Evolutionary conservation across 2,113 vertebrate genomes (phyloP).

Genomic region (Hemicordylus capensis): DNA sequence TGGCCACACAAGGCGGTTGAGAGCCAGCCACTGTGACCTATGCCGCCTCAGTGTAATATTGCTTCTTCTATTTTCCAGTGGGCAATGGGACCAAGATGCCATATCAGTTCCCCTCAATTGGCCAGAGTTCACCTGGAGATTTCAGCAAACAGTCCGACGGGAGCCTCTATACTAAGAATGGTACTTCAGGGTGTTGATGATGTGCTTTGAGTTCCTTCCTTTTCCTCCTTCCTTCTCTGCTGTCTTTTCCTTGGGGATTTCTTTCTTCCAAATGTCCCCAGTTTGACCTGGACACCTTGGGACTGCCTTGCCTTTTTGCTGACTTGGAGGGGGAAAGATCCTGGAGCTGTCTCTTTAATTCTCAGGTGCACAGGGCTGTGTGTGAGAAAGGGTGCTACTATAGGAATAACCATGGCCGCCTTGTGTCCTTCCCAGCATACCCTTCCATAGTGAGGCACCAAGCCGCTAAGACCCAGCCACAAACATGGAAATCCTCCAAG

Average conservation of each 20-base stretch:
- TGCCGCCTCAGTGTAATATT: constrained; percentile 22
- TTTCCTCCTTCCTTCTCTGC: not conserved
- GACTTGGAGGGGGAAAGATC: not conserved
- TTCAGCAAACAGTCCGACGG: constrained; percentile 77
- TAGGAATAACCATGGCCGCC: not conserved
- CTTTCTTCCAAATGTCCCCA: not conserved
- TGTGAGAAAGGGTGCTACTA: fast-evolving
- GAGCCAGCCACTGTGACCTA: not conserved
- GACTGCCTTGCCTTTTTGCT: not conserved
- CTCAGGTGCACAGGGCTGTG: not conserved
- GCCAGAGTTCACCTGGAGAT: constrained; percentile 78
- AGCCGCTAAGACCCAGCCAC: constrained; percentile 77
- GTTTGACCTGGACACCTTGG: not conserved
- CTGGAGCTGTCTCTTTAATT: constrained; percentile 52
- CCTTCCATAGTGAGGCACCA: constrained; percentile 82
- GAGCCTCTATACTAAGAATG: constrained; percentile 78
- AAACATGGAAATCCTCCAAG: constrained; percentile 84
- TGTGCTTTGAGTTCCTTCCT: not conserved
- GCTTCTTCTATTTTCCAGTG: constrained; percentile 76
- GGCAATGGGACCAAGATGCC: constrained; percentile 76
- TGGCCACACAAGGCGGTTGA: too few species aligned
- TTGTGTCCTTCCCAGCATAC: constrained; percentile 74
- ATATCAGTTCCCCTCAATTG: constrained; percentile 79
- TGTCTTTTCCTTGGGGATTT: not conserved
- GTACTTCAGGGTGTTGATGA: constrained; percentile 57